Evolutionary conservation across 2,797 vertebrate species (phyloP).

Genomic region (Tokudaia tokunoshimensis): DNA sequence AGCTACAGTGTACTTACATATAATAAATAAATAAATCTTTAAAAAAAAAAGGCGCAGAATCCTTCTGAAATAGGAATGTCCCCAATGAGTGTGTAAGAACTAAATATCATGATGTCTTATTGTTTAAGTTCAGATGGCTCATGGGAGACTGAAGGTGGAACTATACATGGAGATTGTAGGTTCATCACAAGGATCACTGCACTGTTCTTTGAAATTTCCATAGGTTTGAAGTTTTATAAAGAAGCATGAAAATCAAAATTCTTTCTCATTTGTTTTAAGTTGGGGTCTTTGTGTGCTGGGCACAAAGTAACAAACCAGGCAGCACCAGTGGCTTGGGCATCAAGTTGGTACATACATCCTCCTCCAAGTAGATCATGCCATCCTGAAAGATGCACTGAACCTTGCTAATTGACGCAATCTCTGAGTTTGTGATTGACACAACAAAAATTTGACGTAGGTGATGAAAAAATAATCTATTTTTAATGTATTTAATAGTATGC

Average conservation of each 20-base stretch:
- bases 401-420: slow-evolving; percentile 18
- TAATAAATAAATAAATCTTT: no score
- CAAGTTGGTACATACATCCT: background rate
- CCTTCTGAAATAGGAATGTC: slow-evolving; percentile 18
- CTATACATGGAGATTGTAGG: background rate
- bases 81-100: background rate
- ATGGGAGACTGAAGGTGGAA: background rate
- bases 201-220: slow-evolving; percentile 47
- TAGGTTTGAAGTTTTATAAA: slow-evolving; percentile 65
- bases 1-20: no score
- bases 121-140: slow-evolving; percentile 37
- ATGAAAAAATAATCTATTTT: slow-evolving; percentile 34
- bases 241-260: slow-evolving; percentile 2
- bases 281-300: background rate
- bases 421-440: slow-evolving; percentile 6
- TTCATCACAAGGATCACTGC: slow-evolving; percentile 28
- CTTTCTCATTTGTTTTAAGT: slow-evolving; percentile 60
- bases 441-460: slow-evolving; percentile 48
- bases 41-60: background rate
- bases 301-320: slow-evolving; percentile 8
- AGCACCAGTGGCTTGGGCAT: background rate
- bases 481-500: slow-evolving; percentile 19
- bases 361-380: background rate
- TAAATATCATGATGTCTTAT: background rate
- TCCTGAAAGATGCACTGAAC: background rate